A percentile compares a stretch with the other conserved stretches of the same genome.
These are phyloP conservation scores for Chymomyza caudatula DNA, from an alignment of 2,888 invertebrate genomes.

Conservation along the genomic window DNA sequence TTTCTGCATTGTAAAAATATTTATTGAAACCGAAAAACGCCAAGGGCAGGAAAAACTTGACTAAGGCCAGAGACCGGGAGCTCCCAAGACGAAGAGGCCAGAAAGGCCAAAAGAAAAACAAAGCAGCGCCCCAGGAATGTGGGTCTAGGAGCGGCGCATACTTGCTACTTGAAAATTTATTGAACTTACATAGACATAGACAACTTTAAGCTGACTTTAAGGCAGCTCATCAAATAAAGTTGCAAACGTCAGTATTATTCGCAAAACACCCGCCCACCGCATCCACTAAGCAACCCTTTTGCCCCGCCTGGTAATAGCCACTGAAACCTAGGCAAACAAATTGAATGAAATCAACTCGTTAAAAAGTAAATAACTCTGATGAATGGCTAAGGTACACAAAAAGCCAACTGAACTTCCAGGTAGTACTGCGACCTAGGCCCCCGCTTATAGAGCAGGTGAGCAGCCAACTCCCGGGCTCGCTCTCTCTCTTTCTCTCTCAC, in stretches of 20 bases:
- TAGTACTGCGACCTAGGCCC: background rate
- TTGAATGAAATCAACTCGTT: conserved; percentile 78
- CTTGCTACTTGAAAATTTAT: background rate
- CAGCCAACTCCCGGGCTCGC: too few species aligned
- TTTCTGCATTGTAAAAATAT: conserved; percentile 70
- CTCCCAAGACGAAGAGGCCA: background rate
- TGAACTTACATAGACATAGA: background rate
- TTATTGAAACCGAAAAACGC: conserved; percentile 64
- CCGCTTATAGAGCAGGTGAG: conserved; percentile 36
- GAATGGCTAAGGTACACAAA: conserved; percentile 71
- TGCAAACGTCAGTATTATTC: background rate
- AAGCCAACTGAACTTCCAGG: conserved; percentile 45
- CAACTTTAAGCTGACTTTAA: background rate
- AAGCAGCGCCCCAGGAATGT: conserved; percentile 1
- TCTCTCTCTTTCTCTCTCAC: background rate
- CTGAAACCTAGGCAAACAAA: conserved; percentile 75
- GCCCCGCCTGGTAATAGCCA: conserved; percentile 58
- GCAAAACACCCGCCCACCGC: too few species aligned
- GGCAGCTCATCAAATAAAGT: background rate
- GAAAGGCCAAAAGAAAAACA: conserved; percentile 31
- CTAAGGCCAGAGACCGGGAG: background rate
- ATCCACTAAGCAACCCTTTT: conserved; percentile 26
- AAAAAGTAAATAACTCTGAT: conserved; percentile 77
- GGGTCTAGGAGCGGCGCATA: too few species aligned
- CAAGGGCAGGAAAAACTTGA: background rate